Evolutionary conservation across 2,888 invertebrate species (phyloP), one percentile per base, ranked within the genome.

Genomic region (Acrocera orbiculus): DNA sequence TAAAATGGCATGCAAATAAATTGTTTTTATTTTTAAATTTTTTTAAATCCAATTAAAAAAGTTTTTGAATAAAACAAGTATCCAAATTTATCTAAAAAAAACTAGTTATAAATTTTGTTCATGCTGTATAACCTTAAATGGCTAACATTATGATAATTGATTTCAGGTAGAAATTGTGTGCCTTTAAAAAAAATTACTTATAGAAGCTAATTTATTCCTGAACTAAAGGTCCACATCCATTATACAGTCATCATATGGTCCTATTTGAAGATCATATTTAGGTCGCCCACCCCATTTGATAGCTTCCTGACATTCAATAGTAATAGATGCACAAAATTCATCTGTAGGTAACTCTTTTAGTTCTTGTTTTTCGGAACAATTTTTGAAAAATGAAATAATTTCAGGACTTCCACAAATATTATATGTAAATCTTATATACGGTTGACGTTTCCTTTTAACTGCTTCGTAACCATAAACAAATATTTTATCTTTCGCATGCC

Each of bases 231-330:
- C n/a, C n/a, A n/a, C n/a, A n/a, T n/a, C n/a, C n/a, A n/a, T n/a
- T n/a, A n/a, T n/a, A n/a, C n/a, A n/a, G 10, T 9, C 10, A 26
- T 5, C n/a, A 24, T 33, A 41, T 2, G 50, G 48, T 14, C 47
- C 46, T 32, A 50, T 42, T 35, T 51, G 48, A 32, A 51, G 40
- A 8, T 43, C 45, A 30, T 49, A 47, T 3, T 45, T 40, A 24
- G 45, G 46, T n/a, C 42, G 46, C 37, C 51, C 49, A 13, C 49
- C 51, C 50, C 49, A 50, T 39, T 47, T 49, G 26, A 42, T 39
- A 7, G 51, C 48, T 35, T 48, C 47, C 16, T 42, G 45, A 32
- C 50, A 50, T 2, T 35, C 33, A 10, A 52, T 46, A 34, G 45
- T 42, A 26, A 50, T 39, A 16, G 40, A 42, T 5, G 50, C 42